Evolutionary conservation across 2,797 vertebrate genomes (phyloP), one percentile per base, ranked within the genome.

Genomic region (Macrochelys suwanniensis): DNA sequence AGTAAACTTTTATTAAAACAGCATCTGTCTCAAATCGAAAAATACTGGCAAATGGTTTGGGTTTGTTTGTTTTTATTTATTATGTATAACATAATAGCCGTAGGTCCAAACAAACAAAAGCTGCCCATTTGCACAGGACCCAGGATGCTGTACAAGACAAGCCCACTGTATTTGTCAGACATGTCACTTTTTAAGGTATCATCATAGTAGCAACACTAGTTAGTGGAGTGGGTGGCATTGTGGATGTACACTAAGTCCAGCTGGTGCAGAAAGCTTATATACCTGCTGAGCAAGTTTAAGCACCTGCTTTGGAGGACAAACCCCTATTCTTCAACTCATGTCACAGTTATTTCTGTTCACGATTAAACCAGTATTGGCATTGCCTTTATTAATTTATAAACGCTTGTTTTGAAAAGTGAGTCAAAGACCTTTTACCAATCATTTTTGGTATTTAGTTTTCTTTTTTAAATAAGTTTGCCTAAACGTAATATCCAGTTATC

Each of bases 401-500:
- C 61, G 45, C 45, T 51, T 4, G 2, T 8, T 33, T 85, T 50
- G 82, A 25, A 91, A 92, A 93, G 33, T 42, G 11, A 6, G 61
- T 90, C 47, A 4, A 90, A 84, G 45, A 74, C 31, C 26, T 61
- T 88, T 80, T 47, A n/a, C 49, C 15, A 86, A 93, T 25, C 16
- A 61, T 65, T 89, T 93, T 89, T 93, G 21, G 4, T 77, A 93
- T 80, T 71, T 0, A 0, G 19, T 23, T 71, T 37, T 0, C 28
- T 91, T 91, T 92, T 88, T 77, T 21, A 89, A 65, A 0, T 0
- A 80, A 74, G 91, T 90, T 53, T 92, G 7, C 54, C 89, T 78
- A 47, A 94, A 50, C n/a, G 42, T 78, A 94, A 88, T 95, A 94
- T 81, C n/a, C 8, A 77, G 9, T 82, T 86, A 94, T 87, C 65